These are phyloP conservation scores for Vidua chalybeata DNA, from an alignment of 2,113 vertebrate genomes.

Conservation along the genomic window DNA sequence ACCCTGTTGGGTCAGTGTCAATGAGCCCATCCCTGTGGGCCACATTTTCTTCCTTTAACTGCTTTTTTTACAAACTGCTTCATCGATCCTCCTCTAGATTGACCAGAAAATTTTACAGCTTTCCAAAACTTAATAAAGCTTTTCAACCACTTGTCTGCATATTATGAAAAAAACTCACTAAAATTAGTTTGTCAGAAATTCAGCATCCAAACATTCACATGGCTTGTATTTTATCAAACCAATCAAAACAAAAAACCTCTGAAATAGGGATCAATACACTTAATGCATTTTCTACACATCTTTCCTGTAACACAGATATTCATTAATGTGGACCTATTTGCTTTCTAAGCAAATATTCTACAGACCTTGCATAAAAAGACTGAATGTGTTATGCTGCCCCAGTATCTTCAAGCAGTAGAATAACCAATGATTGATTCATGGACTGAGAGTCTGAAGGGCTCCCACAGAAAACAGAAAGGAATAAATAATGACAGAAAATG, in stretches of 20 bases:
- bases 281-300: background rate
- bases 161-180: background rate
- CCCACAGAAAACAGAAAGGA: slow-evolving; percentile 49
- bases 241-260: background rate
- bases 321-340: background rate
- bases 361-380: background rate
- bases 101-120: background rate
- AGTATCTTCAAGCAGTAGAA: slow-evolving; percentile 36
- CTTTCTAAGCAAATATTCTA: background rate
- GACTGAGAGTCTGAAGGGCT: slow-evolving; percentile 26
- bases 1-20: background rate
- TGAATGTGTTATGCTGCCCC: background rate
- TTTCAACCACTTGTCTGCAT: background rate
- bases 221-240: background rate
- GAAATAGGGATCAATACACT: background rate
- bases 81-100: background rate
- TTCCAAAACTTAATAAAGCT: background rate
- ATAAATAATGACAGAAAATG: slow-evolving; percentile 54
- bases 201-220: background rate
- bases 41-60: background rate
- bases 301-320: background rate
- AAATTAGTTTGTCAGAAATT: background rate
- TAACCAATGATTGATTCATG: slow-evolving; percentile 61
- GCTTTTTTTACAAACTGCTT: background rate
- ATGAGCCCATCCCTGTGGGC: background rate